Percentiles rank a stretch among this genome's conserved stretches.
Evolutionary conservation across 1,140 invertebrate genomes (phyloP).

Genomic region (Thrips palmi): DNA sequence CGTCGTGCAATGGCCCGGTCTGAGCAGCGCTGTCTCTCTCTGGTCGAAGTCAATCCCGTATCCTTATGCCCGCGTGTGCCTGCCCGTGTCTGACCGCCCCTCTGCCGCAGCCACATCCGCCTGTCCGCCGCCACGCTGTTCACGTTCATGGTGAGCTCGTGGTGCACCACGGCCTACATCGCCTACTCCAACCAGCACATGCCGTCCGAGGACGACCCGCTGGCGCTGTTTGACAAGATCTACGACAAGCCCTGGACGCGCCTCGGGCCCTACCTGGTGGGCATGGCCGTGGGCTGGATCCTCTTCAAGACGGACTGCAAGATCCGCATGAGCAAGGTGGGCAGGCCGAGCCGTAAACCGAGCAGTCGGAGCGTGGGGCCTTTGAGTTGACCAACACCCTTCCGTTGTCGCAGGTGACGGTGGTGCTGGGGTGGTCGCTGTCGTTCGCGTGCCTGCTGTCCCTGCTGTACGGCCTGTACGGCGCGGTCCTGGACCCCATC

Average conservation of each 20-base stretch:
- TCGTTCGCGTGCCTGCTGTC: conserved; percentile 42
- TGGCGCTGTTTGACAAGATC: conserved; percentile 70
- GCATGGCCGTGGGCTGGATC: conserved; percentile 66
- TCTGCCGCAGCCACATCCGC: conserved; percentile 58
- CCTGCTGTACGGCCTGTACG: conserved; percentile 58
- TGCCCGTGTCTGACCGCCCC: too few species aligned
- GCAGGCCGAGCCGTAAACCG: conserved; percentile 6
- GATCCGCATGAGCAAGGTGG: conserved; percentile 50
- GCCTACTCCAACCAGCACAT: conserved; percentile 60
- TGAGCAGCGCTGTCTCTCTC: too few species aligned
- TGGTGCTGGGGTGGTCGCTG: conserved; percentile 45
- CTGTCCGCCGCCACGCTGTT: conserved; percentile 38
- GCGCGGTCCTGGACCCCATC: conserved; percentile 41
- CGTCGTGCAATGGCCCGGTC: too few species aligned
- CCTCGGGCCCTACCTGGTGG: conserved; percentile 60
- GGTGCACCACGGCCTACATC: conserved; percentile 58
- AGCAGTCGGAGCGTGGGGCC: neutral
- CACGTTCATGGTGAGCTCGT: conserved; percentile 50
- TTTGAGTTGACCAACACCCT: neutral
- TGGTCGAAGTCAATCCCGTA: too few species aligned
- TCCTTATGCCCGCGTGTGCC: too few species aligned
- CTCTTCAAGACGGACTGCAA: conserved; percentile 66
- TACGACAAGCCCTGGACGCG: conserved; percentile 77
- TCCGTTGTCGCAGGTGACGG: conserved; percentile 30
- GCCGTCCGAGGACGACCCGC: conserved; percentile 54